Evolutionary conservation across 2,113 vertebrate genomes (phyloP).

Genomic region (Sinocyclocheilus grahami): DNA sequence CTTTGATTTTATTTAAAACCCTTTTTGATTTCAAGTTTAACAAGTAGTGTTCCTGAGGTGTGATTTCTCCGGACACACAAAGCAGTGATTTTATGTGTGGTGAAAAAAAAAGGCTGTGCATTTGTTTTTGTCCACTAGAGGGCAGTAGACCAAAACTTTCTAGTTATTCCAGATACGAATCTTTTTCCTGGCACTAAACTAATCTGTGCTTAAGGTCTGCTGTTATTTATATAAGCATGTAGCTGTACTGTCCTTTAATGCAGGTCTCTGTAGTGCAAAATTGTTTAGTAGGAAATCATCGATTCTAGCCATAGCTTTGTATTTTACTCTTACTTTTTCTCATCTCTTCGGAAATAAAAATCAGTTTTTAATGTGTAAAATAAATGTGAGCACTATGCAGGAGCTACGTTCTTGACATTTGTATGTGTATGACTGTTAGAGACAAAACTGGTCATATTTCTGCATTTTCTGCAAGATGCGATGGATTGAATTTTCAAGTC

Average conservation of each 20-base stretch:
- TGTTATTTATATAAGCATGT: not conserved
- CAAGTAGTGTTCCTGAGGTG: not conserved
- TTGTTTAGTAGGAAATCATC: not conserved
- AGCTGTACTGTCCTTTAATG: not conserved
- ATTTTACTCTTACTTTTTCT: not conserved
- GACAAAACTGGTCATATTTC: not conserved
- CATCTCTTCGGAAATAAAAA: not conserved
- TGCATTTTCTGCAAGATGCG: not conserved
- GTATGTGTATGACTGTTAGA: not conserved
- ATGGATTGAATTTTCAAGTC: not conserved
- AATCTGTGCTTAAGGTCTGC: not conserved
- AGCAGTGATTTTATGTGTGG: not conserved
- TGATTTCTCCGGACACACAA: not conserved
- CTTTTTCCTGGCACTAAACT: not conserved
- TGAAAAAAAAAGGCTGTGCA: not conserved
- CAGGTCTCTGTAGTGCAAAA: not conserved
- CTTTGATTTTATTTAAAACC: not conserved
- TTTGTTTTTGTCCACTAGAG: conserved; percentile 48
- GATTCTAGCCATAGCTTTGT: not conserved
- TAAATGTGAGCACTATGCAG: not conserved
- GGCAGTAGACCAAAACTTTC: conserved; percentile 28
- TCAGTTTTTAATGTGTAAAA: not conserved
- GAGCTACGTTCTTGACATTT: not conserved
- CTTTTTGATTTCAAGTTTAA: not conserved
- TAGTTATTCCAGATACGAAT: not conserved